Conservation (phyloP, 2,888 invertebrate genomes). For the Meganola albula region DNA sequence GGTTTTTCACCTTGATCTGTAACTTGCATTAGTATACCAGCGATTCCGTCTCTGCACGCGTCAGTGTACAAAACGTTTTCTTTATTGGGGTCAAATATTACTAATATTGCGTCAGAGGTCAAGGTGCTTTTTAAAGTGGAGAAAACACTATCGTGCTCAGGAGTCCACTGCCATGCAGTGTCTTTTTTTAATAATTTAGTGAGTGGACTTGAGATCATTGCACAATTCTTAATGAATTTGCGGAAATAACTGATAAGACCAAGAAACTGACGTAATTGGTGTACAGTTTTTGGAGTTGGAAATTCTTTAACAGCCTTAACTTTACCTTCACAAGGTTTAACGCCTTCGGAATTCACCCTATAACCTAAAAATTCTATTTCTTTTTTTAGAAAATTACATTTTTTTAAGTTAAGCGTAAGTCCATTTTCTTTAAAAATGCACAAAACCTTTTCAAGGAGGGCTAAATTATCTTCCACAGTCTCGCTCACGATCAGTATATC, state of each 20-base stretch:
- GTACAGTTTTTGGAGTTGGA: constrained; percentile 16
- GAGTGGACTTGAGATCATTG: constrained; percentile 24
- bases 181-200: constrained; percentile 27
- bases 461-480: constrained; percentile 5
- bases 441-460: constrained; percentile 6
- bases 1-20: not conserved
- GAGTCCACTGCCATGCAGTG: constrained; percentile 12
- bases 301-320: constrained; percentile 19
- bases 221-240: constrained; percentile 33
- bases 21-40: constrained; percentile 17
- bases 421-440: constrained; percentile 12
- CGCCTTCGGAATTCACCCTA: constrained; percentile 9
- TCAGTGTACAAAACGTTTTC: constrained; percentile 36
- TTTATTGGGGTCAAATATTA: constrained; percentile 1
- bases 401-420: constrained; percentile 27
- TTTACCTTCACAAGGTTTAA: constrained; percentile 22
- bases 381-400: constrained; percentile 25
- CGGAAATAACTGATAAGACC: constrained; percentile 31
- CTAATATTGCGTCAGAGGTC: not conserved
- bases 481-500: constrained; percentile 6
- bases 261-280: constrained; percentile 19
- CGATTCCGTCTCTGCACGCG: constrained; percentile 35
- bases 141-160: constrained; percentile 11
- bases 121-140: constrained; percentile 10
- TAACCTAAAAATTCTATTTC: constrained; percentile 25